Base-by-base conservation (phyloP, 2,797 vertebrate species). In the Typhlichthys subterraneus region DNA sequence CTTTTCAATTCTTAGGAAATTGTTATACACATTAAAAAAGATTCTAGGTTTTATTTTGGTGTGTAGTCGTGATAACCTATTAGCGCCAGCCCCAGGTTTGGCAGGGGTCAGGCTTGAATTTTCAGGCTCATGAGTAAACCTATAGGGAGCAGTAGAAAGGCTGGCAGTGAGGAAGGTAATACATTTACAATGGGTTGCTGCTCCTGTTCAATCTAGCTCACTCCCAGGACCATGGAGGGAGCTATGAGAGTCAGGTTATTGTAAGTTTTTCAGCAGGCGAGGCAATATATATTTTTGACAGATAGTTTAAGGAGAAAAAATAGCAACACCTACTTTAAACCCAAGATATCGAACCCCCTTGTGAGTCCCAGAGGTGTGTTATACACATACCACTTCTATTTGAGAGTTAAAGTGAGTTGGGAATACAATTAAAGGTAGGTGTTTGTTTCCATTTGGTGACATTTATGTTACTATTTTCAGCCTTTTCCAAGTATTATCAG, bases 191-290 rank as follows among this genome's bases (percentile, higher is more conserved):
- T 63, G 4, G 3, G 57, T 72, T 78, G 70, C 65, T 69, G 53
- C 67, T 81, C 15, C 12, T 60, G 83, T 77, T 84, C 74, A 77
- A 76, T 87, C 64, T 80, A 15, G 0, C 46, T 64, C 67, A 65
- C 68, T 45, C 65, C 57, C 65, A 71, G 50, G 70, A 66, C 61
- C 61, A 45, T 62, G 53, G 55, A 75, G 71, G 53, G 68, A 77
- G 33, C n/a, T 8, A 19, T 23, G 11, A 15, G 67, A 50, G 13
- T 14, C 48, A 50, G 38, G 38, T 9, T 42, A 42, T 42, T 42
- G 38, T 42, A 42, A 8, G 38, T 42, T 42, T 42, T 42, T 42
- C 38, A 42, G 38, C 7, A 42, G 38, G 38, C 8, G 38, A 42
- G 19, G 63, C 71, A 73, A 86, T 80, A 72, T 31, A 50, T 77